Conservation (phyloP, 2,797 vertebrate genomes). For the Urosaurus nigricauda region DNA sequence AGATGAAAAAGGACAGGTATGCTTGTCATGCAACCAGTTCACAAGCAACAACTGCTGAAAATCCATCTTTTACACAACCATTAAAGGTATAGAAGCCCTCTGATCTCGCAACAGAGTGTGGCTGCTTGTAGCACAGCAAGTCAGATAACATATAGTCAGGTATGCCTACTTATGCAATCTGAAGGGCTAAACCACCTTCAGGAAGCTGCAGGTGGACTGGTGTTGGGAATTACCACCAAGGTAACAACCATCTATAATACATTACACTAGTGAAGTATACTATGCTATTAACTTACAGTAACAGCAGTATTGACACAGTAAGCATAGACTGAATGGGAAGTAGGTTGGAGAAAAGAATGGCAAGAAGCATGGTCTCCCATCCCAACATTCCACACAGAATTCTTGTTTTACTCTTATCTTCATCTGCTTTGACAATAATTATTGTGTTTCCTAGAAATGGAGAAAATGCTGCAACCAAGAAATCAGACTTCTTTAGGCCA, state of each 20-base stretch:
- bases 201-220: not conserved
- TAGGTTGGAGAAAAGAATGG: not conserved
- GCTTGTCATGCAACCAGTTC: not conserved
- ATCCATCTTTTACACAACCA: too few species aligned
- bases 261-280: not conserved
- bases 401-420: not conserved
- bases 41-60: too few species aligned
- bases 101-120: too few species aligned
- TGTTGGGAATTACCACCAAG: not conserved
- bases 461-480: not conserved
- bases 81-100: too few species aligned
- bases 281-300: not conserved
- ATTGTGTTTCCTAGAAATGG: rapidly evolving
- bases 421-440: rapidly evolving
- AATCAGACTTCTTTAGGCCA: not conserved
- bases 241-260: not conserved
- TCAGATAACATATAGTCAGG: not conserved
- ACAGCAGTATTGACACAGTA: not conserved
- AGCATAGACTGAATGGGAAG: not conserved
- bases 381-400: not conserved
- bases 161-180: not conserved
- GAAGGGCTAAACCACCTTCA: not conserved
- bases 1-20: not conserved
- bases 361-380: too few species aligned
- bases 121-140: not conserved